These are phyloP conservation scores for Ia io DNA, from an alignment of 2,113 vertebrate genomes.

Conservation along the genomic window DNA sequence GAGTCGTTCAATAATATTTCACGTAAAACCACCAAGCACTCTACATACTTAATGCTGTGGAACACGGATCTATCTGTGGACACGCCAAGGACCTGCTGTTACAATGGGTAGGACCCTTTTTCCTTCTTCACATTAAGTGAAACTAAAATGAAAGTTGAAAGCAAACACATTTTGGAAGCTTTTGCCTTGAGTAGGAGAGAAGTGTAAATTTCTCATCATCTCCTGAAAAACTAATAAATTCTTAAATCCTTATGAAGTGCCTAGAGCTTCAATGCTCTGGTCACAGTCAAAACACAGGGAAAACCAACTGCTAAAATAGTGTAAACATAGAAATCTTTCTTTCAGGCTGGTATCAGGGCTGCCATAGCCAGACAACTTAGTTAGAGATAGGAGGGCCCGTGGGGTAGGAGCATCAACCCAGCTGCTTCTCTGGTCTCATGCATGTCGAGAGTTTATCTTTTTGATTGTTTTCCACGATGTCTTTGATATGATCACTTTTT, in stretches of 20 bases:
- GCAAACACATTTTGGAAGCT: neutral
- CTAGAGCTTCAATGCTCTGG: neutral
- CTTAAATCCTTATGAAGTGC: neutral
- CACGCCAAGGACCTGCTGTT: neutral
- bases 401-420: neutral
- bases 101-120: neutral
- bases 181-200: neutral
- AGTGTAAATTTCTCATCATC: neutral
- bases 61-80: neutral
- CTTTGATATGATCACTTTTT: neutral
- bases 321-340: neutral
- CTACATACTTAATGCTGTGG: neutral
- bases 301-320: neutral
- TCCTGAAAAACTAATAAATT: neutral
- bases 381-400: rapidly evolving
- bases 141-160: slow-evolving; percentile 43
- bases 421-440: neutral
- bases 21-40: slow-evolving; percentile 11
- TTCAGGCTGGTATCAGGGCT: neutral
- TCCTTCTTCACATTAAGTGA: neutral
- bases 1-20: slow-evolving; percentile 47
- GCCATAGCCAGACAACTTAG: neutral
- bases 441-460: neutral
- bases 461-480: neutral
- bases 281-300: neutral